Evolutionary conservation across 2,113 vertebrate genomes (phyloP), one percentile per base, ranked within the genome.

Genomic region (Prionailurus viverrinus): DNA sequence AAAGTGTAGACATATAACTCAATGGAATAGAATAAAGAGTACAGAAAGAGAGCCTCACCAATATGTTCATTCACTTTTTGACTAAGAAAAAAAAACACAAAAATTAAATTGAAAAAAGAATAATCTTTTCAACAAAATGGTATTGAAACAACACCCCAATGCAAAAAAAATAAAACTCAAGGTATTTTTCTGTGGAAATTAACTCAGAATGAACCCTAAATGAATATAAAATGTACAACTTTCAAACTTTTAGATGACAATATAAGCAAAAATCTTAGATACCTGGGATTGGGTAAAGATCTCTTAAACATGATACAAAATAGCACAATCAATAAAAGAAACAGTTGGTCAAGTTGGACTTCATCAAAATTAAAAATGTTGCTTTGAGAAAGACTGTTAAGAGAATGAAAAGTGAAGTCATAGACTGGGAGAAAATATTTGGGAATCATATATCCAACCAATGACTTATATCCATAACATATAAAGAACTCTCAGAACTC

Each of bases 301-400:
- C 21, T 89, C 39, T 82, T 25, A 94, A 51, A 61, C 13, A 68
- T 8, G 18, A 79, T 65, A 29, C 3, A 84, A 86, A 80, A 27
- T 39, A 39, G 13, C 19, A 55, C 29, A 39, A 73, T 87, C n/a
- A 81, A 74, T 48, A 66, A 94, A 95, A 93, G 45, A 48, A 76
- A 55, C 29, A 48, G 51, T 15, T 73, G 39, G 14, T 74, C 53
- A 88, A 80, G 51, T 13, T 74, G 78, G 4, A 55, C 11, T 71
- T 95, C 1, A 61, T 91, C 76, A 65, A 78, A 92, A 41, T 73
- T 36, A 53, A 82, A 93, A 74, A 4, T 89, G 71, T 82, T 97
- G 1, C 48, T 66, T 25, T 84, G 5, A 23, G 31, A 69, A 97
- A 55, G 10, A 27, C 14, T 89, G 33, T 25, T 58, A 58, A 48